Percentiles rank a stretch among this genome's conserved stretches.
Evolutionary conservation across 2,888 invertebrate genomes (phyloP).

Genomic region (Tetranychus truncatus): DNA sequence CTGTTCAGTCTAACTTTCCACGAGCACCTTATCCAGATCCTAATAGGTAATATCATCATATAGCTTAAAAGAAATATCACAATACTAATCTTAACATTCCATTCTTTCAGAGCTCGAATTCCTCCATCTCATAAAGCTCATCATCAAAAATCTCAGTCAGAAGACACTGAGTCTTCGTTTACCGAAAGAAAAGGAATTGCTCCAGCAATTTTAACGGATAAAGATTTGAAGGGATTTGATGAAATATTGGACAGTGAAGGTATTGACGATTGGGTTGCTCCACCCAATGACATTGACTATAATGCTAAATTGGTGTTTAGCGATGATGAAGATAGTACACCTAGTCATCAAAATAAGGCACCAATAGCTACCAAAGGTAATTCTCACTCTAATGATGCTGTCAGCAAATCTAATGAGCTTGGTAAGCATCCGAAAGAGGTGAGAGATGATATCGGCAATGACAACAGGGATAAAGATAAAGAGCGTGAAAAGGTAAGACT

Average conservation of each 20-base stretch:
- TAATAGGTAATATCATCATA: background rate
- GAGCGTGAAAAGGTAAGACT: background rate
- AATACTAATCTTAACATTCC: too few species aligned
- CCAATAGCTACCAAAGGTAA: background rate
- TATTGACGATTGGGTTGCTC: constrained; percentile 63
- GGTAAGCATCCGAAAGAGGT: background rate
- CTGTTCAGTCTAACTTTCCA: background rate
- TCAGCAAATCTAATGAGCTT: background rate
- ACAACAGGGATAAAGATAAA: background rate
- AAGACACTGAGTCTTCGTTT: background rate
- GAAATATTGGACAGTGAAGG: constrained; percentile 56
- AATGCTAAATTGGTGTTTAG: constrained; percentile 84
- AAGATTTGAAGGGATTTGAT: constrained; percentile 76
- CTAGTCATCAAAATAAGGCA: background rate
- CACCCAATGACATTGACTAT: constrained; percentile 80
- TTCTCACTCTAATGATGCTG: background rate
- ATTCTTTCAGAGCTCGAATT: background rate
- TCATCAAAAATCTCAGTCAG: constrained; percentile 1
- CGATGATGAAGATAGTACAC: constrained; percentile 53
- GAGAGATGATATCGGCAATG: background rate
- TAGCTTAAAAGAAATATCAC: background rate
- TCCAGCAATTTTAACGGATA: constrained; percentile 58
- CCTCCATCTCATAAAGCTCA: background rate
- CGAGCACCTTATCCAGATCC: background rate
- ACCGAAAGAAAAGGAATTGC: constrained; percentile 1